Base-by-base conservation (phyloP, 2,888 invertebrate species). In the Deilephila porcellus region DNA sequence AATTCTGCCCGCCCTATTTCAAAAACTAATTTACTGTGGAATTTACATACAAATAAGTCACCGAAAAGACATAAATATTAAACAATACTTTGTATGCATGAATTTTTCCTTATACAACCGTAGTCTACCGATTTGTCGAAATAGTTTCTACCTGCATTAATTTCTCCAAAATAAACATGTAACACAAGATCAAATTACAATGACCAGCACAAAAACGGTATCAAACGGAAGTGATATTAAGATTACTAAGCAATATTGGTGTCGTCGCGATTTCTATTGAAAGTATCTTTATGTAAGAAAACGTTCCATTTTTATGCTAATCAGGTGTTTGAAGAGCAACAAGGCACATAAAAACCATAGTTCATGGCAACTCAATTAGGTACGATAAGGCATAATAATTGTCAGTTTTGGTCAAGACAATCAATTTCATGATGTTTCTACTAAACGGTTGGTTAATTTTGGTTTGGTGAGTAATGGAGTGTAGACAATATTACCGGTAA, bases 101-200 rank as follows among this genome's bases (percentile, higher is more conserved):
- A 19, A 14, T 1, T n/a, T n/a, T 56, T 45, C 3, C 37, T 8
- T 53, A 53, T n/a, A 1, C 56, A 19, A 17, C 4, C 17, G 1
- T n/a, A 56, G 3, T 56, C 56, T 19, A 56, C 6, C 19, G 6
- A n/a, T 6, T 56, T n/a, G n/a, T n/a, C 17, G 19, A 56, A 56
- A 56, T 14, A 56, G n/a, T 56, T 56, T 56, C 56, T n/a, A 56
- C 4, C 6, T n/a, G 19, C 56, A 56, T 56, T 56, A 56, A 67
- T 67, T 67, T 67, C 67, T 67, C 67, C 25, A 45, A 67, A 67
- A 52, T 67, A 67, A 67, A 67, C 67, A 64, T 64, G 37, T 25
- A 67, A 52, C 52, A 45, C 25, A 6, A 45, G 45, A 67, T 67
- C 67, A 25, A 67, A 52, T 64, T 52, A 52, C 25, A 67, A 52